phyloP scores from a whole-genome alignment of 1,140 invertebrate species.

The Steinernema khuongi region DNA sequence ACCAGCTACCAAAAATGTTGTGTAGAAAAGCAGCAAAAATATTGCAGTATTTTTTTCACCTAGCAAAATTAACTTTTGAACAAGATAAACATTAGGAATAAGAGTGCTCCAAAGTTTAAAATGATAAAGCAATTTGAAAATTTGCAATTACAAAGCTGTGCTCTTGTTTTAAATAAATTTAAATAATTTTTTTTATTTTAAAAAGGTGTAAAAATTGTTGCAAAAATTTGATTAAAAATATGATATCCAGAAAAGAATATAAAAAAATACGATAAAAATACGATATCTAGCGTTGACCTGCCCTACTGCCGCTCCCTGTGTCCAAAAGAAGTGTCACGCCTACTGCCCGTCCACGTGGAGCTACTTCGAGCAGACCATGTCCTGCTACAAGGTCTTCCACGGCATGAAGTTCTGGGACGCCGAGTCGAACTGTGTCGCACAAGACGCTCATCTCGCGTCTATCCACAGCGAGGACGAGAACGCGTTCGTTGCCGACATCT shows the following conservation, averaged over 20 bases:
- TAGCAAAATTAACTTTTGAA: no score
- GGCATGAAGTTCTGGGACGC: conserved; percentile 18
- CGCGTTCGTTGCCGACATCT: conserved; percentile 22
- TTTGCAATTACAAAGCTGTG: no score
- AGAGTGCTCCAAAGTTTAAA: no score
- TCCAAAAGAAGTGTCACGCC: conserved; percentile 9
- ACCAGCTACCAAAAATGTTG: no score
- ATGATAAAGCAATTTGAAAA: no score
- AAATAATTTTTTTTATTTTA: no score
- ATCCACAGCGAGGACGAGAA: conserved; percentile 21
- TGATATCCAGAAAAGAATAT: not conserved
- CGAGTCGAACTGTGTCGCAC: conserved; percentile 15
- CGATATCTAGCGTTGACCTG: conserved; percentile 5
- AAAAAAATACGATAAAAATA: not conserved
- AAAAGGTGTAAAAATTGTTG: not conserved
- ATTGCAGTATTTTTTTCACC: no score
- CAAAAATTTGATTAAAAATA: not conserved
- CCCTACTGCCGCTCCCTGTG: conserved; percentile 17
- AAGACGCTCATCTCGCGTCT: conserved; percentile 9
- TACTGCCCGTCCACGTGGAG: conserved; percentile 22
- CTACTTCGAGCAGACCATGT: conserved; percentile 24
- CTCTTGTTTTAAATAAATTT: no score
- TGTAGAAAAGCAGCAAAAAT: no score
- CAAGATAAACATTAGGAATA: no score
- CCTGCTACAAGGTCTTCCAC: conserved; percentile 22